Evolutionary conservation across 2,797 vertebrate genomes (phyloP).

Genomic region (Acridotheres tristis): DNA sequence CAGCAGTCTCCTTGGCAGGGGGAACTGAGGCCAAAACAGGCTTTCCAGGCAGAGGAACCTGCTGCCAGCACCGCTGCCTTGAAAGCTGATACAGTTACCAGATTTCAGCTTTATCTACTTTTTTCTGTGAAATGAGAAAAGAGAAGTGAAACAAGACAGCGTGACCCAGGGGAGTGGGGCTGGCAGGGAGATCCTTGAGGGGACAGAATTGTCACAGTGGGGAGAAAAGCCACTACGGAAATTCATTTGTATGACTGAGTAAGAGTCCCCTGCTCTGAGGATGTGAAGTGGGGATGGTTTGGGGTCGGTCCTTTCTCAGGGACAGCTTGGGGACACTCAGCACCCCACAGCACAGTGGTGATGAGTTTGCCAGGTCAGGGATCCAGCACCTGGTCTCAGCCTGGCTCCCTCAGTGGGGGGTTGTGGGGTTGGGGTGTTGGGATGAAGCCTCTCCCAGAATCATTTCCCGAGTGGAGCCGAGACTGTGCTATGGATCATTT

Average conservation of each 20-base stretch:
- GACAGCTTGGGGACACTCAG: not conserved
- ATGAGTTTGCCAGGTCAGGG: not conserved
- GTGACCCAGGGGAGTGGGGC: not conserved
- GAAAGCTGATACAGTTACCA: not conserved
- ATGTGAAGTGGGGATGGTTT: not conserved
- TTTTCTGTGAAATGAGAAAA: not conserved
- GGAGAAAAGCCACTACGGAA: not conserved
- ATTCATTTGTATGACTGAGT: not conserved
- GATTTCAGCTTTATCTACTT: not conserved
- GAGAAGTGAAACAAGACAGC: slow-evolving; percentile 5
- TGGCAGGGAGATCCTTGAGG: not conserved
- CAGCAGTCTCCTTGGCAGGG: fast-evolving
- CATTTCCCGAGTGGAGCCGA: fast-evolving
- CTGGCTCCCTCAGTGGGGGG: too few species aligned
- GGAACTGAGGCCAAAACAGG: not conserved
- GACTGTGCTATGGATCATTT: fast-evolving
- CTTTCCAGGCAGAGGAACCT: not conserved
- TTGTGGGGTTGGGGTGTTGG: fast-evolving
- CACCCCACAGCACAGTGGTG: fast-evolving
- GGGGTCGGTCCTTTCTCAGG: not conserved
- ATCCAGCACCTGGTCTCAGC: not conserved
- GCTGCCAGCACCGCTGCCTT: fast-evolving
- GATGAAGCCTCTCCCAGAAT: not conserved
- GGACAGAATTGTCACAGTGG: not conserved
- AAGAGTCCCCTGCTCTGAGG: not conserved